Percentiles rank a stretch among this genome's conserved stretches.
Evolutionary conservation across 1,140 invertebrate genomes (phyloP).

Genomic region (Chymomyza costata): DNA sequence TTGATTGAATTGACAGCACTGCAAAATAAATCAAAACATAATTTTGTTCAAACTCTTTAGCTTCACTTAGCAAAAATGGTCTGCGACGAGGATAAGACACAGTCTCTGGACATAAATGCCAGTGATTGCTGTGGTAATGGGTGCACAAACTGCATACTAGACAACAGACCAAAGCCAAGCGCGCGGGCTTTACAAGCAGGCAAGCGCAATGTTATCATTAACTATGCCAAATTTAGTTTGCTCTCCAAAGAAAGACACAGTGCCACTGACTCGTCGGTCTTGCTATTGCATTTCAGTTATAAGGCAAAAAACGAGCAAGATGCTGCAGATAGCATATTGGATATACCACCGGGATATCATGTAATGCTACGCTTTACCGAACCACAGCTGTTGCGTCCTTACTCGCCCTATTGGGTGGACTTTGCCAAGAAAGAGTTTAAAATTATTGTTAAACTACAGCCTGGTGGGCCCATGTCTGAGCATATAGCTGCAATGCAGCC

Average conservation of each 20-base stretch:
- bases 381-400: constrained; percentile 42
- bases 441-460: constrained; percentile 59
- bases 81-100: too few species aligned
- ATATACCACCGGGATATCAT: constrained; percentile 63
- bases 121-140: constrained; percentile 71
- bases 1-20: too few species aligned
- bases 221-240: constrained; percentile 44
- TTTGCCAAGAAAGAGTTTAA: constrained; percentile 47
- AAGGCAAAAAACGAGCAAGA: not conserved
- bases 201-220: constrained; percentile 48
- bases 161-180: constrained; percentile 42
- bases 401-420: constrained; percentile 67
- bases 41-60: too few species aligned
- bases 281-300: constrained; percentile 46
- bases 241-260: constrained; percentile 20
- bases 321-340: constrained; percentile 34
- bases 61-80: too few species aligned
- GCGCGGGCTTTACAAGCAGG: constrained; percentile 32
- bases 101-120: constrained; percentile 4
- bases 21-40: too few species aligned
- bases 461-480: constrained; percentile 51
- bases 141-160: constrained; percentile 67
- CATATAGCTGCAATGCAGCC: constrained; percentile 24
- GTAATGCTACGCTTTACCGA: constrained; percentile 50
- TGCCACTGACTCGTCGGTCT: constrained; percentile 16